Base-by-base conservation (phyloP, 2,888 invertebrate genomes). In the Craniophora ligustri region DNA sequence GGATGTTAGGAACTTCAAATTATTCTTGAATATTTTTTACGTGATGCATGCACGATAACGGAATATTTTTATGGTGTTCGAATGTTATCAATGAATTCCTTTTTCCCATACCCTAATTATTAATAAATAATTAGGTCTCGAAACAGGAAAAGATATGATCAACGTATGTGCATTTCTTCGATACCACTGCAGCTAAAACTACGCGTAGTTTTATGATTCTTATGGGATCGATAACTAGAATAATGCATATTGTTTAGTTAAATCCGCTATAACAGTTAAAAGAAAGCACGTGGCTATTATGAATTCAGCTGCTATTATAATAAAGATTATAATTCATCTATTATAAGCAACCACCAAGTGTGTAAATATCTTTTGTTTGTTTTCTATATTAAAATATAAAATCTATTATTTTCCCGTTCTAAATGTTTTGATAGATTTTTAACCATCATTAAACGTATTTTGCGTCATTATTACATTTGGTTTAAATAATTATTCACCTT, bases 171-270 rank as follows among this genome's bases (percentile, higher is more conserved):
- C 14, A 10, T 36, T 15, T 5, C 7, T 68, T 51, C 18, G 10
- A 44, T 21, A 46, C 47, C 46, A 46, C 13, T 30, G 45, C 32
- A 28, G 38, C 32, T 40, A 67, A 31, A 14, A 4, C 16, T 8
- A 15, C 23, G 28, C 31, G 45, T 60, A 30, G 46, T 61, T 10
- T 23, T 10, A 2, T 10, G 23, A 47, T 39, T 41, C 23, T 8
- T 35, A 15, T 46, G 11, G 41, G 41, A 67, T 62, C 23, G 53
- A 53, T 28, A 31, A 34, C 11, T 35, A 21, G 47, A 53, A 68
- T 68, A 44, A 67, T 62, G 35, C 54, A 67, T 35, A 21, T 31
- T 61, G 31, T 26, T 51, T 32, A 53, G 28, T 31, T 39, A 31
- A 40, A 67, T 32, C 15, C n/a, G 53, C 46, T 41, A 60, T 46